These are phyloP conservation scores for Heteropelma amictum DNA, from an alignment of 2,888 invertebrate species.

Conservation along the genomic window DNA sequence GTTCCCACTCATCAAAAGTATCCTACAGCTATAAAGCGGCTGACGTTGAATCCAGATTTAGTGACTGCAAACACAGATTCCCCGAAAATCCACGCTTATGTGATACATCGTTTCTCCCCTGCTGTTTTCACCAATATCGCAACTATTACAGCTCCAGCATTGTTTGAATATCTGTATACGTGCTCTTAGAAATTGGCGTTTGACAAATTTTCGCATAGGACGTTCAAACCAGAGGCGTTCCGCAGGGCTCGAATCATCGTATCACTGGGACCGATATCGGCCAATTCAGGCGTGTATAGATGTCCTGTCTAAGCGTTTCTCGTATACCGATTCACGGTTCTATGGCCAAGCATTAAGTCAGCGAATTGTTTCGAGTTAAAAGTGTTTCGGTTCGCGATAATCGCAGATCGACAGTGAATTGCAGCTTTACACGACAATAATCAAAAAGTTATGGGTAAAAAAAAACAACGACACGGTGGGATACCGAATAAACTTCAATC, in stretches of 20 bases:
- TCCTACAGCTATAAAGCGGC: slow-evolving; percentile 32
- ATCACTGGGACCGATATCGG: neutral
- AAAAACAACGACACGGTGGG: too few species aligned
- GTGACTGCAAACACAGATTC: slow-evolving; percentile 30
- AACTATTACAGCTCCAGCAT: neutral
- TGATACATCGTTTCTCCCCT: slow-evolving; percentile 16
- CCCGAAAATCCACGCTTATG: slow-evolving; percentile 14
- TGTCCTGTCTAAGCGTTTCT: neutral
- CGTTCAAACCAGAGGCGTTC: neutral
- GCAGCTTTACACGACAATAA: too few species aligned
- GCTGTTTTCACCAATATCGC: slow-evolving; percentile 16
- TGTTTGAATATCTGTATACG: neutral
- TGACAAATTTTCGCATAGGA: neutral
- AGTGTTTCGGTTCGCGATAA: too few species aligned
- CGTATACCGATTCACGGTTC: neutral
- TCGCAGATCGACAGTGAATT: too few species aligned
- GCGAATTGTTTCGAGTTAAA: too few species aligned
- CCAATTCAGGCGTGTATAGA: neutral
- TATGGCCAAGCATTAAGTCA: too few species aligned
- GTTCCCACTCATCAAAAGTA: slow-evolving; percentile 33
- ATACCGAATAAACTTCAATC: too few species aligned
- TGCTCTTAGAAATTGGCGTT: neutral
- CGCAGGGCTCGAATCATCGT: slow-evolving; percentile 3
- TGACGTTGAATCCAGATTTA: slow-evolving; percentile 44
- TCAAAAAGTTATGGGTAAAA: too few species aligned